Percentiles rank a stretch among this genome's conserved stretches.
Conservation (phyloP, 2,888 invertebrate genomes). For the Drymonia ruficornis region DNA sequence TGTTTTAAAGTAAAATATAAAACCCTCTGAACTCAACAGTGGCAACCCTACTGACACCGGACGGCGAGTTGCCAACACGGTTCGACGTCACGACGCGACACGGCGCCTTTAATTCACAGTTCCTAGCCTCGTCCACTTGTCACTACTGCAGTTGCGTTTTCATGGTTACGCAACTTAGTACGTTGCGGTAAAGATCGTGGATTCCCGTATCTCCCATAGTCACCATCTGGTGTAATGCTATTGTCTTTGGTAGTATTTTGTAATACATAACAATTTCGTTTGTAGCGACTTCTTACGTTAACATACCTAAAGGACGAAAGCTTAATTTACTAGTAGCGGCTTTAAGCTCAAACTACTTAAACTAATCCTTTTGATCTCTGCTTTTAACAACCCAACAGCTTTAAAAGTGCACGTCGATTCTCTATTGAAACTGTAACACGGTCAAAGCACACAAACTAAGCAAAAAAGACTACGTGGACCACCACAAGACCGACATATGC, state of each 20-base stretch:
- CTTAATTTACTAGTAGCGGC: too few relatives aligned
- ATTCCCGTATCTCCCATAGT: too few relatives aligned
- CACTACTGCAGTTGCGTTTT: background rate
- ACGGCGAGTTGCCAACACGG: background rate
- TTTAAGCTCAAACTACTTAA: too few relatives aligned
- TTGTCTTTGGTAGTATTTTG: too few relatives aligned
- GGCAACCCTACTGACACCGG: background rate
- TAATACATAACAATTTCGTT: too few relatives aligned
- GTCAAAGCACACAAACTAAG: constrained; percentile 3
- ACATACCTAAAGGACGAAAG: too few relatives aligned
- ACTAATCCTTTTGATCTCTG: background rate
- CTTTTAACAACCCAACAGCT: background rate
- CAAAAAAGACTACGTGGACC: constrained; percentile 30
- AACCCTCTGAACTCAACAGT: background rate
- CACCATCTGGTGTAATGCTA: too few relatives aligned
- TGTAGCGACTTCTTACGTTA: too few relatives aligned
- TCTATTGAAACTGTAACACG: background rate
- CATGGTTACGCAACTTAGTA: too few relatives aligned
- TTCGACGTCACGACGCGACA: background rate
- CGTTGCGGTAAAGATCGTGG: too few relatives aligned
- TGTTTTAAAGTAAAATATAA: too few relatives aligned
- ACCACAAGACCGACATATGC: constrained; percentile 25
- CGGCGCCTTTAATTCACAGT: background rate
- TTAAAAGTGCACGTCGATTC: background rate
- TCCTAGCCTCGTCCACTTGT: background rate